phyloP scores from a whole-genome alignment of 1,140 invertebrate species.

The Eriosoma lanigerum region DNA sequence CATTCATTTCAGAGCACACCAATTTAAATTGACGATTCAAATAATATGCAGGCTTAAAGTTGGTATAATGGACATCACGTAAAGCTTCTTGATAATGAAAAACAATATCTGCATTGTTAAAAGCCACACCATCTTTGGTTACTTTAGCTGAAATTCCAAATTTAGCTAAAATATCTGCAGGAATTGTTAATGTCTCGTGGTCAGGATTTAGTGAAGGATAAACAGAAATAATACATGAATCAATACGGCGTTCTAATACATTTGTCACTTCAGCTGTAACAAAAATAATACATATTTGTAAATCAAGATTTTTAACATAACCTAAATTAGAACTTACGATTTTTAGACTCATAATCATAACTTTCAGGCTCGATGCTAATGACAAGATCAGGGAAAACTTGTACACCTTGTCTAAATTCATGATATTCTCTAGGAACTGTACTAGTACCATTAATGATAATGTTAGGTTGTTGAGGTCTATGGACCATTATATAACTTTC shows the following conservation, averaged over 20 bases:
- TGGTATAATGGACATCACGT: constrained; percentile 87
- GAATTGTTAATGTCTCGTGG: constrained; percentile 81
- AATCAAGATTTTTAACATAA: neutral
- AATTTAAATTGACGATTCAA: constrained; percentile 92
- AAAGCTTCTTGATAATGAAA: constrained; percentile 82
- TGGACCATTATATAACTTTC: constrained; percentile 86
- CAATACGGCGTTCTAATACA: constrained; percentile 65
- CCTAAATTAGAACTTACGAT: constrained; percentile 56
- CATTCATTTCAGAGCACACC: constrained; percentile 89
- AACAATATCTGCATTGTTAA: constrained; percentile 81
- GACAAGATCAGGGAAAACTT: constrained; percentile 79
- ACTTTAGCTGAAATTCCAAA: constrained; percentile 75
- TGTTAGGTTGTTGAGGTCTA: constrained; percentile 79
- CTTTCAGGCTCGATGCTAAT: constrained; percentile 66
- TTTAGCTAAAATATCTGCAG: constrained; percentile 71
- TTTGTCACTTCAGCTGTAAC: constrained; percentile 53
- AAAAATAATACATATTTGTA: neutral
- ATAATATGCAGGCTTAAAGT: constrained; percentile 91
- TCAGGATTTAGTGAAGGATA: constrained; percentile 93
- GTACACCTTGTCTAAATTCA: constrained; percentile 78
- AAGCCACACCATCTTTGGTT: constrained; percentile 78
- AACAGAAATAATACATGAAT: constrained; percentile 87
- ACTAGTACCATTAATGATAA: constrained; percentile 78
- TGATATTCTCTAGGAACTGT: constrained; percentile 83
- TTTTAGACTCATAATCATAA: constrained; percentile 57